These are phyloP conservation scores for Drosophila prolongata DNA, from an alignment of 2,888 invertebrate genomes.

Conservation along the genomic window DNA sequence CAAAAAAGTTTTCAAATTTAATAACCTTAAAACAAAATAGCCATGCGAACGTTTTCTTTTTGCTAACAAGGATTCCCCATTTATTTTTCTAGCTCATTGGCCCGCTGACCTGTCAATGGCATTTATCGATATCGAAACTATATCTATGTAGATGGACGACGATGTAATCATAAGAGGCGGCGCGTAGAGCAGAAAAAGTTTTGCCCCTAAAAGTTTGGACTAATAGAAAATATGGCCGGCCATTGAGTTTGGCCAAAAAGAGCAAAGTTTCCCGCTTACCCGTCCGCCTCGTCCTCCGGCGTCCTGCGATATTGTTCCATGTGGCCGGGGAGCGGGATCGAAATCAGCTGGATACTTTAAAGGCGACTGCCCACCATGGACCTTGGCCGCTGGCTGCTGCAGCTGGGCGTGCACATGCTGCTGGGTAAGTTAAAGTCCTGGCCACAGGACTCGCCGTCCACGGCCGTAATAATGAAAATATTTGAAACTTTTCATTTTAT, in stretches of 20 bases:
- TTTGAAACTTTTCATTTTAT: conserved; percentile 78
- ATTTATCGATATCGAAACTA: conserved; percentile 58
- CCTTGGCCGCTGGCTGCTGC: conserved; percentile 62
- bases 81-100: conserved; percentile 53
- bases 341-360: conserved; percentile 44
- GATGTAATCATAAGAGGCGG: conserved; percentile 41
- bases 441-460: conserved; percentile 6
- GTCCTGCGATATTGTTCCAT: conserved; percentile 20
- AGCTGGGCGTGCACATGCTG: conserved; percentile 65
- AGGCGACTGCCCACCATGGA: conserved; percentile 56
- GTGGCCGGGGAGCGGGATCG: conserved; percentile 28
- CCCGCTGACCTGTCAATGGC: conserved; percentile 56
- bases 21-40: conserved; percentile 68
- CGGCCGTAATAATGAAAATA: conserved; percentile 70
- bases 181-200: conserved; percentile 40
- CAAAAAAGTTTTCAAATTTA: conserved; percentile 78
- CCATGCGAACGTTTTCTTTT: conserved; percentile 14
- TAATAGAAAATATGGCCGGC: conserved; percentile 56
- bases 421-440: conserved; percentile 62
- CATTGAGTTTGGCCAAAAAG: conserved; percentile 41
- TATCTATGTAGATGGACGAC: conserved; percentile 37
- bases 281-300: background rate
- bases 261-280: conserved; percentile 39
- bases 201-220: conserved; percentile 43
- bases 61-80: conserved; percentile 29